Percentiles rank a stretch among this genome's conserved stretches.
Evolutionary conservation across 2,888 invertebrate species (phyloP).

Genomic region (Oegoconia quadripuncta): DNA sequence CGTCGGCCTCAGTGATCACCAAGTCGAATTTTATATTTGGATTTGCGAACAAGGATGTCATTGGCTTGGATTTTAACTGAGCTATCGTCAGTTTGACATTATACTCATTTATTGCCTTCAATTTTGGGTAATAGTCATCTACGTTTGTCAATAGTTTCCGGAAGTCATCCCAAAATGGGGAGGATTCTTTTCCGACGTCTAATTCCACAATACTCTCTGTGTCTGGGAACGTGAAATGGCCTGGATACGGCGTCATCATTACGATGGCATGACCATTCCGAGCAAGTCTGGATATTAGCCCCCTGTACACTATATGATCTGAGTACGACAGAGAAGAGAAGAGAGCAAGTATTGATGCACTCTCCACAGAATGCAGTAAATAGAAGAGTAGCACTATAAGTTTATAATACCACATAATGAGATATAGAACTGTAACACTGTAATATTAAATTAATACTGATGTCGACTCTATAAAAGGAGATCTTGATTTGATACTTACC

Average conservation of each 20-base stretch:
- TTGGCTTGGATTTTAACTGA: conserved; percentile 60
- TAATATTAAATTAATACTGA: conserved; percentile 23
- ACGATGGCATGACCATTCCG: conserved; percentile 56
- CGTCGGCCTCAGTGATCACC: conserved; percentile 76
- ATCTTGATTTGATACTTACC: background rate
- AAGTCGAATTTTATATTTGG: conserved; percentile 75
- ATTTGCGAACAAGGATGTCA: conserved; percentile 58
- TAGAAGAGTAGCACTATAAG: conserved; percentile 30
- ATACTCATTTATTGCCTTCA: conserved; percentile 50
- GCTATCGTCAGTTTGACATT: conserved; percentile 55
- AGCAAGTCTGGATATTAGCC: conserved; percentile 53
- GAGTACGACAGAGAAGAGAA: conserved; percentile 63
- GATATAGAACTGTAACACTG: conserved; percentile 14
- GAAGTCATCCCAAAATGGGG: conserved; percentile 57
- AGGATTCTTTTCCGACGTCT: conserved; percentile 58
- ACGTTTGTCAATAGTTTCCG: conserved; percentile 49
- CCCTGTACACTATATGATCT: conserved; percentile 63
- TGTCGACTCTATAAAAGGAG: conserved; percentile 27
- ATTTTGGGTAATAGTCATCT: conserved; percentile 53
- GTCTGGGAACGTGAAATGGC: conserved; percentile 54
- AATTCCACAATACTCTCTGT: conserved; percentile 55
- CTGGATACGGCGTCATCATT: conserved; percentile 68
- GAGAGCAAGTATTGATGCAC: conserved; percentile 56
- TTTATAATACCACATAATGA: conserved; percentile 32
- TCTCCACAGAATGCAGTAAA: conserved; percentile 29